Base-by-base conservation (phyloP, 2,113 vertebrate genomes). In the Catharus bicknelli region DNA sequence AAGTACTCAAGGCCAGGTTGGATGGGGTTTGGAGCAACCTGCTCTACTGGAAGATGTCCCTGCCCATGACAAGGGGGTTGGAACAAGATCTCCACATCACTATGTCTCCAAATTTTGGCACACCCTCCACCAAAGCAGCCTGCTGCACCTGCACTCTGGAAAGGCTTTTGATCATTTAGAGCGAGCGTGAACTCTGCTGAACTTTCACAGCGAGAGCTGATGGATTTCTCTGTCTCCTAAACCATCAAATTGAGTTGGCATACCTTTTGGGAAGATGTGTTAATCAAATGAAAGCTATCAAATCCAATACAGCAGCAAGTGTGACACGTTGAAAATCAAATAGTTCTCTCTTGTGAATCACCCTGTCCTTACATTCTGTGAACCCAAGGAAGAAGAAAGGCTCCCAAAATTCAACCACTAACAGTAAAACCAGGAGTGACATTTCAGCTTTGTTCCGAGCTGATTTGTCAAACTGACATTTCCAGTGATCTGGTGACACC, bases 231-330 rank as follows among this genome's bases (percentile, higher is more conserved):
- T 67, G 78, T 25, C 91, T 91, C 66, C 73, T 42, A 62, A 70
- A 88, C 66, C 62, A 63, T 85, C 70, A 48, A 25, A 59, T 34
- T 64, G 93, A 82, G 66, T 50, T 20, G 40, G 55, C 83, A 73
- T 86, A 69, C 80, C 83, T 77, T 84, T 95, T 36, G 63, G 73
- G 53, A 92, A 81, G 86, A 86, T 14, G 43, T 29, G 61, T 68
- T 89, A 78, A 93, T 89, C 90, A 78, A 88, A 78, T 70, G 82
- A 88, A 91, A 94, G 81, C 73, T 81, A 81, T 91, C 90, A 72
- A 76, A 79, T 45, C 79, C 54, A 45, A 69, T 61, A 34, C 17
- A 90, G 86, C 8, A 74, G 64, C 63, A 50, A 91, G 25, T 3
- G 32, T 47, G 83, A 83, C 89, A 69, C 3, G 1, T 0, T 59